Evolutionary conservation across 2,888 invertebrate species (phyloP).

Genomic region (Hesperia comma): DNA sequence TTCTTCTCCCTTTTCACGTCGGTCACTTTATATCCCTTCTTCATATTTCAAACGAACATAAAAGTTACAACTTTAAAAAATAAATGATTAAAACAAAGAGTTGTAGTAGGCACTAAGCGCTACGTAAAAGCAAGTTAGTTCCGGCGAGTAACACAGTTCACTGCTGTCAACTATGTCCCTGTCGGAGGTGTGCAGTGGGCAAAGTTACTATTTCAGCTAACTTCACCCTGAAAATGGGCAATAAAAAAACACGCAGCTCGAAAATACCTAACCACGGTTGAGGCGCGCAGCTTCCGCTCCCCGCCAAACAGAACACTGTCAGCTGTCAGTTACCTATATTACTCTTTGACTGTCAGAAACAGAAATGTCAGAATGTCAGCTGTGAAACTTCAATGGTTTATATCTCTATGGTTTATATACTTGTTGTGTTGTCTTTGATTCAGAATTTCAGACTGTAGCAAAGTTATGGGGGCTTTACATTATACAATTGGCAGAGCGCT

Average conservation of each 20-base stretch:
- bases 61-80: neutral
- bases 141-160: neutral
- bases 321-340: too few species aligned
- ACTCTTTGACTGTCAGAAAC: too few species aligned
- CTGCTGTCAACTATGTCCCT: neutral
- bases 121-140: neutral
- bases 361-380: too few species aligned
- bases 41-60: slow-evolving; percentile 53
- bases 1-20: slow-evolving; percentile 87
- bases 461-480: too few species aligned
- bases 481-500: too few species aligned
- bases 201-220: slow-evolving; percentile 22
- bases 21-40: slow-evolving; percentile 89
- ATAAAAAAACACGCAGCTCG: slow-evolving; percentile 8
- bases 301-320: neutral
- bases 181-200: neutral
- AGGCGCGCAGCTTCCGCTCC: neutral
- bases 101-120: neutral
- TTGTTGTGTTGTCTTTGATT: too few species aligned
- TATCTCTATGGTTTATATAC: too few species aligned
- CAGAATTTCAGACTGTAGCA: too few species aligned
- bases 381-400: too few species aligned
- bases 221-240: slow-evolving; percentile 16
- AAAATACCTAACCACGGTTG: neutral
- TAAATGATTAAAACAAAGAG: slow-evolving; percentile 10